These are phyloP conservation scores for Pelodytes ibericus DNA, from an alignment of 2,797 vertebrate genomes.

Conservation along the genomic window DNA sequence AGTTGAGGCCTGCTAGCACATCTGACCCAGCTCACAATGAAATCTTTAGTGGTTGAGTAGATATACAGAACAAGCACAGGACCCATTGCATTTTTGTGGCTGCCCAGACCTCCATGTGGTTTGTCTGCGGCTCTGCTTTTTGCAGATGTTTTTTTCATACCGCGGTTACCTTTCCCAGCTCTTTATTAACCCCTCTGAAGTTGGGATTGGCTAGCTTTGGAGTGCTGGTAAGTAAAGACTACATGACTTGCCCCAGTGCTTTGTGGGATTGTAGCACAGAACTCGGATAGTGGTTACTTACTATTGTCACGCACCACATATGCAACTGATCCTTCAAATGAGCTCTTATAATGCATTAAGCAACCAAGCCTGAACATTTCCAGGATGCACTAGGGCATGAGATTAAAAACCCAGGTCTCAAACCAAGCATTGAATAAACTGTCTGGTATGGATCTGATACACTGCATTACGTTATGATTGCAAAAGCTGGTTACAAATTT, in stretches of 20 bases:
- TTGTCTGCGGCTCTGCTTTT: constrained; percentile 51
- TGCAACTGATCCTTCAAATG: constrained; percentile 27
- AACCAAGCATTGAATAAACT: constrained; percentile 5
- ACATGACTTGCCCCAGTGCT: constrained; percentile 14
- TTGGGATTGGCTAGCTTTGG: constrained; percentile 19
- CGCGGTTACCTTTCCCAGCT: constrained; percentile 45
- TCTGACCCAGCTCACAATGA: constrained; percentile 5
- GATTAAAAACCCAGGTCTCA: constrained; percentile 33
- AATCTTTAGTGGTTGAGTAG: constrained; percentile 18
- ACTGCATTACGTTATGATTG: background rate
- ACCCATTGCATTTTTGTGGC: constrained; percentile 47
- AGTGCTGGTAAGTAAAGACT: constrained; percentile 28
- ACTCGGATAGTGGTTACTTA: constrained; percentile 9
- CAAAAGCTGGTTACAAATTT: background rate
- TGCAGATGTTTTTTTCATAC: constrained; percentile 52
- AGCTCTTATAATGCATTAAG: constrained; percentile 30
- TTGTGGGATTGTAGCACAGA: background rate
- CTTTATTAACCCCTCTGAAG: constrained; percentile 31
- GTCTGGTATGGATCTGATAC: constrained; percentile 3
- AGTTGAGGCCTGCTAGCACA: constrained; percentile 14
- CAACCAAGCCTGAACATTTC: constrained; percentile 43
- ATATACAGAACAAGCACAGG: constrained; percentile 21
- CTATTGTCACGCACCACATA: constrained; percentile 10
- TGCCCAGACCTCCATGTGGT: constrained; percentile 47
- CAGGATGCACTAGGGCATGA: constrained; percentile 30